Evolutionary conservation across 2,113 vertebrate genomes (phyloP), one percentile per base, ranked within the genome.

Genomic region (Sebastes schlegelii): DNA sequence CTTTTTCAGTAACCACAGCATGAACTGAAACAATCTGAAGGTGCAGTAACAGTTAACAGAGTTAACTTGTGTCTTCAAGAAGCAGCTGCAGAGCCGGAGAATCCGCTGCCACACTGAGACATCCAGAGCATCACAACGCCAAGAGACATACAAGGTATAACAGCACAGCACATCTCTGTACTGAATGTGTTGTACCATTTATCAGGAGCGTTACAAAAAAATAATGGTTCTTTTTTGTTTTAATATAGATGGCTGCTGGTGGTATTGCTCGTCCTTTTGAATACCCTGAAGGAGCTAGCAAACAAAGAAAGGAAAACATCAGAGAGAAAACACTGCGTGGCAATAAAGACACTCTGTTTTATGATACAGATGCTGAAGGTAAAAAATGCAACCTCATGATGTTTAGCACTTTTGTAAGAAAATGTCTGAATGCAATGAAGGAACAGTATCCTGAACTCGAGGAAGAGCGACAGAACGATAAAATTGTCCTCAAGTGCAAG

Each of bases 281-380:
- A 0, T 78, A 73, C 52, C 1, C 52, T 2, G 0, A 17, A 5
- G 3, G 1, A 4, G 12, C 6, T 5, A 0, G 2, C 4, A 1
- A 19, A 0, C 0, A 8, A 13, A 0, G 0, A 34, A 55, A 1
- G 11, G 0, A 0, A 21, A 1, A 0, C 0, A 0, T 13, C 2
- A 67, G 5, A 66, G 1, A 7, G 0, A 0, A 1, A 0, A 19
- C 0, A 61, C 6, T 67, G 19, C 0, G 0, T 0, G 0, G 0
- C 1, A 5, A 54, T 2, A 0, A 6, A 64, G 17, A 83, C 0
- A 8, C 0, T 3, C 68, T 83, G 19, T 83, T 13, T 51, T 7
- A 12, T 4, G 2, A 69, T 16, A 13, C 0, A 17, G 0, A 1
- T 2, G 0, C n/a, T 5, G 0, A 16, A 0, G 0, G 0, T 45